Evolutionary conservation across 2,888 invertebrate species (phyloP).

Genomic region (Campoplex capitator): DNA sequence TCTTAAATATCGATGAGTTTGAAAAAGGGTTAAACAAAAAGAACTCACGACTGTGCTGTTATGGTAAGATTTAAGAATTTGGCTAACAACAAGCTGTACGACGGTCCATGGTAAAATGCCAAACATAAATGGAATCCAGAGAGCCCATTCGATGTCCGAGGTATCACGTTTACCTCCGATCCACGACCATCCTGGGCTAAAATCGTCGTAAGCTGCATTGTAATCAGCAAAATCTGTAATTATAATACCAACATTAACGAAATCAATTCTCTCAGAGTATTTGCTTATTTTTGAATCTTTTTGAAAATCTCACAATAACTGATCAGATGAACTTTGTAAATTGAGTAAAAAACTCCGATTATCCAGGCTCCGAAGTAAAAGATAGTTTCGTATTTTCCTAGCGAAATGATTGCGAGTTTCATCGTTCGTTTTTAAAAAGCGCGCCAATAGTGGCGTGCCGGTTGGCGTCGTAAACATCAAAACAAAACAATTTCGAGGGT

Average conservation of each 20-base stretch:
- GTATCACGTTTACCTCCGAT: constrained; percentile 87
- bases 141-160: constrained; percentile 90
- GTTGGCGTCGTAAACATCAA: constrained; percentile 8
- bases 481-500: constrained; percentile 4
- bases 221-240: constrained; percentile 84
- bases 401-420: constrained; percentile 46
- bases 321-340: constrained; percentile 86
- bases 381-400: constrained; percentile 83
- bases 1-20: not conserved
- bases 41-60: constrained; percentile 75
- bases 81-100: constrained; percentile 86
- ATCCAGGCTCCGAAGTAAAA: constrained; percentile 87
- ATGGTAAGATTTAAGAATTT: constrained; percentile 80
- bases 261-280: not conserved
- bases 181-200: constrained; percentile 87
- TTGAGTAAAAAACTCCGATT: constrained; percentile 86
- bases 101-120: constrained; percentile 86
- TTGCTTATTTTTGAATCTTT: not conserved
- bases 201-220: constrained; percentile 85
- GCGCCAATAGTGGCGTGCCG: constrained; percentile 48
- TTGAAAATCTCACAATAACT: constrained; percentile 85
- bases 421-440: constrained; percentile 51
- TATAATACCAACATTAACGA: constrained; percentile 48
- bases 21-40: not conserved
- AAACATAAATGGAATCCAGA: constrained; percentile 87